Evolutionary conservation across 1,140 invertebrate species (phyloP).

Genomic region (Caenorhabditis latens): DNA sequence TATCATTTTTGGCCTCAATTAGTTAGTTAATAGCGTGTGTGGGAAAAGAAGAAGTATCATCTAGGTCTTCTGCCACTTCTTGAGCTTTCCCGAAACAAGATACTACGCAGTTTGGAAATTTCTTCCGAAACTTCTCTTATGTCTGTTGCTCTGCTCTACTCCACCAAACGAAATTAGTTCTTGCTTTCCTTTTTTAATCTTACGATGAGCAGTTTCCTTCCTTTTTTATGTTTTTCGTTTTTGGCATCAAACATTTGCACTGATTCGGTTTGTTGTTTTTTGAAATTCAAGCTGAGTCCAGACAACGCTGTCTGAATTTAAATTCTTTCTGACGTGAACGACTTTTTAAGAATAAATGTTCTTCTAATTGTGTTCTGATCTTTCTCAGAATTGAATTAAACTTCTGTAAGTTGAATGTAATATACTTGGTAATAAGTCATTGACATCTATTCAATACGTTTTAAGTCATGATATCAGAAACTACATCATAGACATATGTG

Average conservation of each 20-base stretch:
- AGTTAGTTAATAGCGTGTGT: conserved; percentile 36
- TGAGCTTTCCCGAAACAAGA: conserved; percentile 32
- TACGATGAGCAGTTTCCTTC: conserved; percentile 11
- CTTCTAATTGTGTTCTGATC: too few species aligned
- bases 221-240: conserved; percentile 47
- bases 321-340: background rate
- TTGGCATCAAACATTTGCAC: background rate
- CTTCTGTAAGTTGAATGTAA: too few species aligned
- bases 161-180: conserved; percentile 45
- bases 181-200: conserved; percentile 44
- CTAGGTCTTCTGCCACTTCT: conserved; percentile 10
- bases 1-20: conserved; percentile 25
- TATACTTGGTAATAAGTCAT: too few species aligned
- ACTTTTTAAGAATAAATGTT: too few species aligned
- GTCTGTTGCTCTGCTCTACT: background rate
- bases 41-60: conserved; percentile 17
- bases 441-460: too few species aligned
- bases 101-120: conserved; percentile 37
- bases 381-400: too few species aligned
- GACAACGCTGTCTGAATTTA: background rate
- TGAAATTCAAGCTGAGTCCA: background rate
- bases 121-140: conserved; percentile 20
- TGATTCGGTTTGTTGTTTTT: background rate
- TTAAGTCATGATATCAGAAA: too few species aligned
- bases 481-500: too few species aligned